Conservation (phyloP, 2,797 vertebrate species). For the Melanotaenia boesemani region DNA sequence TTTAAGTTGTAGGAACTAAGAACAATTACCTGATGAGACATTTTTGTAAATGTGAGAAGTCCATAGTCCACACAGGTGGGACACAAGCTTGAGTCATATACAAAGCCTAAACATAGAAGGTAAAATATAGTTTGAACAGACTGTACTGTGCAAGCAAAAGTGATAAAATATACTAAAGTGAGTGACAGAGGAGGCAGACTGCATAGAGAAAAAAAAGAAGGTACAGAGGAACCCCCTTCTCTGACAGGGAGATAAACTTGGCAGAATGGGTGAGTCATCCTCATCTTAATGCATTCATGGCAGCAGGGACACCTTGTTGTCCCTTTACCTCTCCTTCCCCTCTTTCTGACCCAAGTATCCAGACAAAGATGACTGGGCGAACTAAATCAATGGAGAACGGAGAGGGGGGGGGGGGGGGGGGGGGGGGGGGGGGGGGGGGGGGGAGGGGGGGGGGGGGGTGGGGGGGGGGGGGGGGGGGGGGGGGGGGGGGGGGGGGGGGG, state of each 20-base stretch:
- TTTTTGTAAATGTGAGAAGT: background rate
- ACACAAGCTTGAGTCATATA: background rate
- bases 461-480: background rate
- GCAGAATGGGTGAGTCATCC: slow-evolving; percentile 75
- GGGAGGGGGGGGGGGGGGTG: background rate
- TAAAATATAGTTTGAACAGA: background rate
- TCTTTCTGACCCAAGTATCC: slow-evolving; percentile 24
- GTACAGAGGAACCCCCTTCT: slow-evolving; percentile 75
- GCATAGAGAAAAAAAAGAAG: slow-evolving; percentile 55
- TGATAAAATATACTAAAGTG: slow-evolving; percentile 3
- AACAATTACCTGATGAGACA: background rate
- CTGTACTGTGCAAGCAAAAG: background rate
- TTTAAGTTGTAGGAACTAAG: background rate
- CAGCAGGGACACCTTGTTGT: slow-evolving; percentile 68
- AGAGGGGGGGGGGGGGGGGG: background rate
- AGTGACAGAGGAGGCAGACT: slow-evolving; percentile 27
- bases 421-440: slow-evolving; percentile 1
- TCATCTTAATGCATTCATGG: slow-evolving; percentile 63
- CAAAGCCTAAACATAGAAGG: background rate
- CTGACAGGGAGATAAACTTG: slow-evolving; percentile 59
- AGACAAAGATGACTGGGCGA: slow-evolving; percentile 33
- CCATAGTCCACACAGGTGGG: background rate
- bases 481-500: background rate
- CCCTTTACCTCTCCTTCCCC: slow-evolving; percentile 3
- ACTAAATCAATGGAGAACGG: background rate